phyloP scores from a whole-genome alignment of 1,140 invertebrate genomes.

The Apis dorsata region DNA sequence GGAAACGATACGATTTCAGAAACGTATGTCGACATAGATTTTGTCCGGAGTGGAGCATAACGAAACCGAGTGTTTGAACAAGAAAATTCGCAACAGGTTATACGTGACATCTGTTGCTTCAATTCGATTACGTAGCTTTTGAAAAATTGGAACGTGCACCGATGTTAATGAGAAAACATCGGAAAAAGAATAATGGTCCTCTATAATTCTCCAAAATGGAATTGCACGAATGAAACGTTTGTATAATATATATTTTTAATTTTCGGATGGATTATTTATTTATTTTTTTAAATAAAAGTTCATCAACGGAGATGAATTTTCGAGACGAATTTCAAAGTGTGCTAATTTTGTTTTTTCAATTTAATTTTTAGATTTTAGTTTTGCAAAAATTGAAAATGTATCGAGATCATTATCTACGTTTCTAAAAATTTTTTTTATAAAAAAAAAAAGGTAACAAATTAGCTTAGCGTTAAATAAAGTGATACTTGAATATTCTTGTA shows the following conservation, averaged over 20 bases:
- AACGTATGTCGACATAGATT: not conserved
- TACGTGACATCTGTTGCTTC: conserved; percentile 39
- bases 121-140: not conserved
- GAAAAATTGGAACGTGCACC: not conserved
- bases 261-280: too few species aligned
- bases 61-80: not conserved
- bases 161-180: not conserved
- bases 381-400: too few species aligned
- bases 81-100: conserved; percentile 43
- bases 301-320: too few species aligned
- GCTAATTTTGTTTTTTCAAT: not conserved
- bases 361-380: too few species aligned
- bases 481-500: too few species aligned
- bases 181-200: not conserved
- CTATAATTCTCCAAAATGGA: not conserved
- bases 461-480: too few species aligned
- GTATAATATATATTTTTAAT: too few species aligned
- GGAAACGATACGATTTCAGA: not conserved
- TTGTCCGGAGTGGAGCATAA: not conserved
- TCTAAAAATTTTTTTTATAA: too few species aligned
- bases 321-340: not conserved
- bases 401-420: too few species aligned
- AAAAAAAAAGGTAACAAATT: too few species aligned
- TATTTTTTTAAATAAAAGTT: too few species aligned
- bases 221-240: not conserved